Evolutionary conservation across 2,113 vertebrate genomes (phyloP), one percentile per base, ranked within the genome.

Genomic region (Castor canadensis): DNA sequence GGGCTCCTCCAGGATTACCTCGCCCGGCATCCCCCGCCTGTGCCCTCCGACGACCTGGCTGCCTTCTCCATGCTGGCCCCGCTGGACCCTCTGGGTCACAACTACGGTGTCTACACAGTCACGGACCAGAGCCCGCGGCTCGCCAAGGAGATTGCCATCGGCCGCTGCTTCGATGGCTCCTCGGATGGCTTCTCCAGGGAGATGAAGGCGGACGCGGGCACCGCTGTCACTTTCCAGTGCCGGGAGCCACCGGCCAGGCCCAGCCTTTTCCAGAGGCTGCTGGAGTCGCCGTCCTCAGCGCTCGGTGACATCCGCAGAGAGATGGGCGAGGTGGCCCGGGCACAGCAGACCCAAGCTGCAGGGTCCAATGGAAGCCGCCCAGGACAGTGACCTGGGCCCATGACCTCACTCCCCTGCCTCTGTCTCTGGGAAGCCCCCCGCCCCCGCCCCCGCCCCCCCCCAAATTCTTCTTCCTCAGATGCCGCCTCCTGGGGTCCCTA

Each of bases 51-150:
- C 0, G 99, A 99, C 83, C 99, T 98, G 0, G 96, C 98, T 0
- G 97, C 98, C 43, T 99, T 99, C 97, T 97, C 98, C 97, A 99
- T 99, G 99, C 96, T 99, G 94, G 99, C 99, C 0, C 99, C 99
- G 0, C 98, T 99, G 0, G 99, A 99, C 96, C 99, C 99, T 0
- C 96, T 99, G 66, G 99, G 99, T n/a, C 99, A 99, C 98, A 99
- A 99, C 97, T 99, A 99, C 1, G 99, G 99, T 56, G 99, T 99
- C 98, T 99, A 99, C 97, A 99, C 99, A 0, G 99, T 99, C 95
- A 99, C 99, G 2, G 99, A 99, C 97, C 99, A 99, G 98, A 99
- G 99, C 97, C 99, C 99, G 0, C 98, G 99, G 17, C 87, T 99
- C 82, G 99, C 99, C 80, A 99, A 99, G 97, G 99, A 99, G 77